Conservation (phyloP, 2,797 vertebrate species). For the Diceros bicornis region DNA sequence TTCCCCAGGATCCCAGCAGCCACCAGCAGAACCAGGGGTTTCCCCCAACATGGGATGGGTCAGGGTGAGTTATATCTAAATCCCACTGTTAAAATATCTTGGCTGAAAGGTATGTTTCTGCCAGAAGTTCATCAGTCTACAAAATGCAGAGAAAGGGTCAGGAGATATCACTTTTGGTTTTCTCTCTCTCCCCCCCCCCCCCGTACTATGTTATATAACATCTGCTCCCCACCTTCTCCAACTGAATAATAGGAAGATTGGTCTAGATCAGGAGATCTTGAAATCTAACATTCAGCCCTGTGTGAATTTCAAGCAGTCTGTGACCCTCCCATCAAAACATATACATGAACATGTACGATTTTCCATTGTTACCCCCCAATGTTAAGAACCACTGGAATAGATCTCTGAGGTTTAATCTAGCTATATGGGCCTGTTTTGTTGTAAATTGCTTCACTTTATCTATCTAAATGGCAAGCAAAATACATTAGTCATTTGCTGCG, state of each 20-base stretch:
- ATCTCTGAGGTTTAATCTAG: not conserved
- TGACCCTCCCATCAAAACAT: not conserved
- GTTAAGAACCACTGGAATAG: not conserved
- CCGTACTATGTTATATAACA: not conserved
- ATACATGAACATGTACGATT: not conserved
- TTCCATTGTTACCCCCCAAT: not conserved
- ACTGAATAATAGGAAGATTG: not conserved
- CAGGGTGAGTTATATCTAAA: not conserved
- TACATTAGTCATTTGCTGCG: not conserved
- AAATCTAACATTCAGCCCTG: not conserved
- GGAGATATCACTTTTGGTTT: not conserved
- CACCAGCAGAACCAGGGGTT: not conserved
- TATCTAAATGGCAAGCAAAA: not conserved
- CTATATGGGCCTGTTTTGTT: not conserved
- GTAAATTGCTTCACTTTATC: not conserved
- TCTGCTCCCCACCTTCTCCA: not conserved
- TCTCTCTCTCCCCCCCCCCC: not conserved
- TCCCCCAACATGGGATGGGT: not conserved
- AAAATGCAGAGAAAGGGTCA: not conserved
- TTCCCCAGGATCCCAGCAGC: not conserved
- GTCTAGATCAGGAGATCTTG: not conserved
- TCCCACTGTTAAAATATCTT: not conserved
- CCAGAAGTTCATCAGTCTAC: not conserved
- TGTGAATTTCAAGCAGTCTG: not conserved
- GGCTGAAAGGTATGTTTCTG: not conserved